Evolutionary conservation across 2,113 vertebrate species (phyloP).

Genomic region (Pteruthius melanotis): DNA sequence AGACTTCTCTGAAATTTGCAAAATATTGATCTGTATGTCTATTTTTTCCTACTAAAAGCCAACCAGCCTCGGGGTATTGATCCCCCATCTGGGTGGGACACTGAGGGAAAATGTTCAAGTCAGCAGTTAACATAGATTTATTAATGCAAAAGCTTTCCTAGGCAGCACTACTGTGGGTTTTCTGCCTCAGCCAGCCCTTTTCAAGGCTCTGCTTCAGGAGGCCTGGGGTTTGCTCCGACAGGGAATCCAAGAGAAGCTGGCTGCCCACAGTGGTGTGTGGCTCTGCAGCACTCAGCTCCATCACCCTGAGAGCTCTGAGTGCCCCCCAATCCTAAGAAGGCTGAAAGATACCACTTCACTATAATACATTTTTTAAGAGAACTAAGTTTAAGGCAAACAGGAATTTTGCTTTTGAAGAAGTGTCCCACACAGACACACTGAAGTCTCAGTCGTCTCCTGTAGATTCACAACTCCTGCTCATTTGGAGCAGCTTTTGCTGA

Average conservation of each 20-base stretch:
- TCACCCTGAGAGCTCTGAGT: background rate
- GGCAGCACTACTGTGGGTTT: background rate
- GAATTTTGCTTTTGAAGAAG: background rate
- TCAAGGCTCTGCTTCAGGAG: background rate
- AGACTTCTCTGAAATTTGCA: background rate
- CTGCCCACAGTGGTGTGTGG: fast-evolving
- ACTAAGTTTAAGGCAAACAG: background rate
- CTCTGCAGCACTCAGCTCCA: background rate
- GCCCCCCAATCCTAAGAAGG: too few species aligned
- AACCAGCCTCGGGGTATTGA: background rate
- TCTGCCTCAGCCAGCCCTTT: background rate
- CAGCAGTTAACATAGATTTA: background rate
- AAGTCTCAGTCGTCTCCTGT: background rate
- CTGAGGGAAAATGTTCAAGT: background rate
- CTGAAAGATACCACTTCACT: background rate
- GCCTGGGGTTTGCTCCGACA: background rate
- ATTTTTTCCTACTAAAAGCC: background rate
- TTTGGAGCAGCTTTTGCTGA: background rate
- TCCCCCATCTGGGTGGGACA: background rate
- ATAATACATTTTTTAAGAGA: background rate
- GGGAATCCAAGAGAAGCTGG: fast-evolving
- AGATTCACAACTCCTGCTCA: background rate
- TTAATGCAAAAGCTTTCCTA: background rate
- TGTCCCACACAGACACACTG: background rate
- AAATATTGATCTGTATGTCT: background rate